Evolutionary conservation across 2,797 vertebrate species (phyloP).

Genomic region (Falco rusticolus): DNA sequence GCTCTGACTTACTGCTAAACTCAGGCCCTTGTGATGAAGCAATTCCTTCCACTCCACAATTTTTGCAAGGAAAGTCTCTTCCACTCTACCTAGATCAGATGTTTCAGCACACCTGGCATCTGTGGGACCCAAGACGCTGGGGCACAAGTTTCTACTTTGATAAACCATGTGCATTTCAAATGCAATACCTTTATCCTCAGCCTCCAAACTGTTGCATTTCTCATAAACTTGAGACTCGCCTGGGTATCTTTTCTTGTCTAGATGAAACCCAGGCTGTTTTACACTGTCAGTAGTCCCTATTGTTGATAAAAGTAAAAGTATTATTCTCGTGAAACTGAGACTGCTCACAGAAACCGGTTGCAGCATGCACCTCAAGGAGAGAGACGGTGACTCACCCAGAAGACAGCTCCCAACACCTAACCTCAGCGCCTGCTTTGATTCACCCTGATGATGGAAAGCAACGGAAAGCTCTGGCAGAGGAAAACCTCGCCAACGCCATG

Average conservation of each 20-base stretch:
- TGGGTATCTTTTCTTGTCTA: neutral
- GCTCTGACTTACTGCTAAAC: neutral
- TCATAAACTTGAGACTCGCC: neutral
- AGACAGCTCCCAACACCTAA: neutral
- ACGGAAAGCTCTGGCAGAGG: neutral
- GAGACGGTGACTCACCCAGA: neutral
- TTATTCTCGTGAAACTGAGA: neutral
- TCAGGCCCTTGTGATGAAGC: neutral
- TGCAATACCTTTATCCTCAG: neutral
- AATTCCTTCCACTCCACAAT: neutral
- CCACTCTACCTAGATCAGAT: fast-evolving
- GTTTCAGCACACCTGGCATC: neutral
- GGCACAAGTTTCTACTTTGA: neutral
- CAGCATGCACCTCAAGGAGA: neutral
- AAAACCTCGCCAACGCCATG: fast-evolving
- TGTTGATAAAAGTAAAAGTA: neutral
- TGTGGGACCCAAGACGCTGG: no score
- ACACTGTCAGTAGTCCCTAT: neutral
- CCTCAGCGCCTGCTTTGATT: neutral
- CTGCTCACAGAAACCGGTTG: neutral
- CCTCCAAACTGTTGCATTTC: neutral
- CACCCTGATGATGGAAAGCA: neutral
- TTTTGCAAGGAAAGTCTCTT: neutral
- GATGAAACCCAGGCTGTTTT: neutral
- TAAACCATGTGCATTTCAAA: neutral